Evolutionary conservation across 2,888 invertebrate genomes (phyloP).

Genomic region (Antitype chi): DNA sequence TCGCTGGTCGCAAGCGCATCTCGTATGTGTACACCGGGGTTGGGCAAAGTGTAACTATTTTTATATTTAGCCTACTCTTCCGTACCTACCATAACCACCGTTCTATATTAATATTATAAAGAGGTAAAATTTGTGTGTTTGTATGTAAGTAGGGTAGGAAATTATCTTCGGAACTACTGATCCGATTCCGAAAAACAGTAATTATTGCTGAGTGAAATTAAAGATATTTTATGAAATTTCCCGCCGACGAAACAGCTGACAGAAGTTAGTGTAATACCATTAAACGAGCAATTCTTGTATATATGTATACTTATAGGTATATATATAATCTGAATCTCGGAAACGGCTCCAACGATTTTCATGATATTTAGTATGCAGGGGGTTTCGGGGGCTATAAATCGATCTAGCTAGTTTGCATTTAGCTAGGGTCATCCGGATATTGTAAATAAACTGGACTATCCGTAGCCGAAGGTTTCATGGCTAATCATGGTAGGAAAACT

Average conservation of each 20-base stretch:
- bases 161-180: neutral
- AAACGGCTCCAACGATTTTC: no score
- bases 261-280: neutral
- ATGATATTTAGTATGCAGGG: no score
- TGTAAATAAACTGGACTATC: neutral
- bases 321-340: no score
- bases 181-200: neutral
- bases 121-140: neutral
- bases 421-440: no score
- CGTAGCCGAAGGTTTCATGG: neutral
- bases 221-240: neutral
- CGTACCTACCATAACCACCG: no score
- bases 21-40: no score
- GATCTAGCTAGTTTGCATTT: no score
- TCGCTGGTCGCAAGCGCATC: neutral
- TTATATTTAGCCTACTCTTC: neutral
- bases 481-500: constrained; percentile 1
- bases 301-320: no score
- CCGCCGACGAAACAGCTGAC: neutral
- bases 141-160: neutral
- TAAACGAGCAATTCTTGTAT: no score
- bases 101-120: neutral
- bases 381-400: no score
- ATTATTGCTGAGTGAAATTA: neutral
- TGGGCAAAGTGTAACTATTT: neutral